Evolutionary conservation across 2,888 invertebrate species (phyloP), one percentile per base, ranked within the genome.

Genomic region (Dexiosoma caninum): DNA sequence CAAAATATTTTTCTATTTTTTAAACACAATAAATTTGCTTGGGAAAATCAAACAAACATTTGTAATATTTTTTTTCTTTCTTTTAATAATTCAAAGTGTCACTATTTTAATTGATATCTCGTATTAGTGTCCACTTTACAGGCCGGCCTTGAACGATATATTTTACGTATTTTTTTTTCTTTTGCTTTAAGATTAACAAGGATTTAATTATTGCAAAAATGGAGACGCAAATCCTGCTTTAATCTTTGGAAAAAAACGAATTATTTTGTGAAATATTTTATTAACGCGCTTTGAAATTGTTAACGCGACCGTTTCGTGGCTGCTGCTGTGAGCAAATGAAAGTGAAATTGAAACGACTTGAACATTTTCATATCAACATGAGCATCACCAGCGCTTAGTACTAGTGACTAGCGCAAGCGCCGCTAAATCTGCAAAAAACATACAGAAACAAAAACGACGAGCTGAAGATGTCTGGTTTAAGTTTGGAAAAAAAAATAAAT

Each of bases 321-420:
- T 85, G 85, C 85, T 86, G 83, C 84, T 84, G 84, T 82, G 84
- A 84, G 85, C 86, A 85, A 88, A 88, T 88, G 88, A 88, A 88
- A 88, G 88, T 88, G 88, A 88, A 88, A 88, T 85, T 86, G 84
- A 81, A 84, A 83, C 84, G 85, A 83, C 84, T 82, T 82, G 86
- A 86, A 85, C 86, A 85, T 88, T 88, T 88, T 86, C 87, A 86
- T 86, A 85, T 64, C 44, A 81, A 59, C 12, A 44, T 53, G 72
- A 77, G 69, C 62, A 60, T 60, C 53, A 69, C n/a, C 49, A 60
- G 14, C 64, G 46, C n/a, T 55, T 69, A 59, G 80, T 51, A 16
- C 19, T 42, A 55, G 23, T 9, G 53, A 23, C 44, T 55, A 78
- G 69, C 57, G 32, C 62, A 37, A 75, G 74, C 71, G 37, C 57